Conservation (phyloP, 2,888 invertebrate genomes). For the Pterostichus madidus region DNA sequence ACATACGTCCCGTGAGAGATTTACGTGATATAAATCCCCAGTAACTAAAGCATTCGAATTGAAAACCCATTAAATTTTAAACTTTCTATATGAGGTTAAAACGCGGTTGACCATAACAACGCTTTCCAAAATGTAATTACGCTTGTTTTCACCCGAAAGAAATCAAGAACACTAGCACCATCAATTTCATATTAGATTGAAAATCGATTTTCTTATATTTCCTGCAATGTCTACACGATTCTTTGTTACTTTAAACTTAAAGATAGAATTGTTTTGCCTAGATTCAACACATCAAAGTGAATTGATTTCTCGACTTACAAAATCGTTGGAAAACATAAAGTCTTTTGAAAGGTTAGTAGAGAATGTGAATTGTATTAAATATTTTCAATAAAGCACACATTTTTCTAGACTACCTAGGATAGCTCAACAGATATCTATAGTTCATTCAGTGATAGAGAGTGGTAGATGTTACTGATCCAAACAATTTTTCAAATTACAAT, state of each 20-base stretch:
- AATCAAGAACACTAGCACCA: neutral
- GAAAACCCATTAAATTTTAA: conserved; percentile 33
- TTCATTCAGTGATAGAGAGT: neutral
- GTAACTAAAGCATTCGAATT: conserved; percentile 34
- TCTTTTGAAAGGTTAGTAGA: conserved; percentile 15
- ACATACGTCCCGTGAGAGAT: conserved; percentile 36
- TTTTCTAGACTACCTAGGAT: neutral
- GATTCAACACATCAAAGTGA: conserved; percentile 7
- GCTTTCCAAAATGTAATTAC: conserved; percentile 21
- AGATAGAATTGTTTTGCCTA: neutral
- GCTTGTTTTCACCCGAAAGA: neutral
- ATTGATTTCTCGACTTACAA: neutral
- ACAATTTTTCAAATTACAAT: neutral
- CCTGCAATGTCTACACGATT: no score
- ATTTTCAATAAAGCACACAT: neutral
- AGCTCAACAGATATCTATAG: neutral
- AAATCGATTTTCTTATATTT: neutral
- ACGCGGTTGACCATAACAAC: no score
- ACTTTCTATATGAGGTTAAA: neutral
- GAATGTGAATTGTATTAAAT: neutral
- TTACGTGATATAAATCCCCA: conserved; percentile 10
- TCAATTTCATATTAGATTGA: conserved; percentile 3
- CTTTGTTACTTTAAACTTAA: no score
- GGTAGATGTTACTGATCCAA: neutral
- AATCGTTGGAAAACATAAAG: neutral